Evolutionary conservation across 2,888 invertebrate genomes (phyloP).

Genomic region (Macrosiphum euphorbiae): DNA sequence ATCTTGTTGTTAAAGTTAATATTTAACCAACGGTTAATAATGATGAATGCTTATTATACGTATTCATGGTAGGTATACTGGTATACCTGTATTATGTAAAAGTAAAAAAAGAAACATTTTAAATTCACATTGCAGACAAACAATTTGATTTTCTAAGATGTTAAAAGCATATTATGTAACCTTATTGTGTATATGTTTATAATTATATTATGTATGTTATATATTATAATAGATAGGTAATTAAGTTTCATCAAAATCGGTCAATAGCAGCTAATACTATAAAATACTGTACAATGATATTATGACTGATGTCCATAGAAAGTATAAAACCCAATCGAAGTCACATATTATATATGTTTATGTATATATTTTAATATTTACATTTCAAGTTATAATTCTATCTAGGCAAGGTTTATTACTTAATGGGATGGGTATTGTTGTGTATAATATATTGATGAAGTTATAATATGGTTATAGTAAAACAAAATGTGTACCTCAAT

Average conservation of each 20-base stretch:
- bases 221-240: too few relatives aligned
- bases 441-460: neutral
- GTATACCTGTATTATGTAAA: neutral
- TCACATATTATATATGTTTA: neutral
- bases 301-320: too few relatives aligned
- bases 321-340: neutral
- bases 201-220: too few relatives aligned
- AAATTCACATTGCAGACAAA: neutral
- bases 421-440: neutral
- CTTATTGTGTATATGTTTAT: too few relatives aligned
- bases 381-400: neutral
- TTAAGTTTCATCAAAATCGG: too few relatives aligned
- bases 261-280: too few relatives aligned
- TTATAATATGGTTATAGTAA: neutral
- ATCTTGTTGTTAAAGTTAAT: neutral
- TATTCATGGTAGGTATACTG: too few relatives aligned
- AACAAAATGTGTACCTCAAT: neutral
- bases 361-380: neutral
- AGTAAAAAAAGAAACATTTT: neutral
- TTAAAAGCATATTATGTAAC: neutral
- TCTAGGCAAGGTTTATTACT: neutral
- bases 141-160: neutral
- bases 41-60: neutral
- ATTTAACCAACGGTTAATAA: neutral
- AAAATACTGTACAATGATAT: too few relatives aligned